Conservation (phyloP, 2,113 vertebrate species). For the Malurus elegans region DNA sequence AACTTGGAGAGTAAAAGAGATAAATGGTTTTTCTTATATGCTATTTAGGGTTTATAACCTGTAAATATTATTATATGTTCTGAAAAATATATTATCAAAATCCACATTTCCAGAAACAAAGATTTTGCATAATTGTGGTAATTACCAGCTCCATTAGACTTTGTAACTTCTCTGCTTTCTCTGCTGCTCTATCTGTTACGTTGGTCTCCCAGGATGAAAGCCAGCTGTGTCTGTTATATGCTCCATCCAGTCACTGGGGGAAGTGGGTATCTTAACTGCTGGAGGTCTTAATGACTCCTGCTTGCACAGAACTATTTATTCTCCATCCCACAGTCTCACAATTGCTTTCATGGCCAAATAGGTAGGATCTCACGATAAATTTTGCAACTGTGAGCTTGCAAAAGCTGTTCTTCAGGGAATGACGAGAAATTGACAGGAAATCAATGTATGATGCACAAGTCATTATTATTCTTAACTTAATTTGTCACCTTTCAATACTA, state of each 20-base stretch:
- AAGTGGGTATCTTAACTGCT: not conserved
- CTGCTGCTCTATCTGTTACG: not conserved
- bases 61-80: not conserved
- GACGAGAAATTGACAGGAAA: not conserved
- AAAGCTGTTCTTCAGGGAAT: not conserved
- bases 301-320: not conserved
- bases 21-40: fast-evolving
- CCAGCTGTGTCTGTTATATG: not conserved
- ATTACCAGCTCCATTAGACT: not conserved
- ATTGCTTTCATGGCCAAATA: not conserved
- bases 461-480: not conserved
- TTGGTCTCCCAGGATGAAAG: not conserved
- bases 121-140: not conserved
- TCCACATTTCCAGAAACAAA: not conserved
- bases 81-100: not conserved
- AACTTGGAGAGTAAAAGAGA: not conserved
- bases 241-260: not conserved
- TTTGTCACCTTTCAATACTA: not conserved
- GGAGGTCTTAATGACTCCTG: not conserved
- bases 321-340: not conserved
- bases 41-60: not conserved
- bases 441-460: not conserved
- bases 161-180: not conserved
- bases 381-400: not conserved
- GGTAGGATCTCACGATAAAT: not conserved